phyloP scores from a whole-genome alignment of 2,797 vertebrate species.

The Chaunax sp. region DNA sequence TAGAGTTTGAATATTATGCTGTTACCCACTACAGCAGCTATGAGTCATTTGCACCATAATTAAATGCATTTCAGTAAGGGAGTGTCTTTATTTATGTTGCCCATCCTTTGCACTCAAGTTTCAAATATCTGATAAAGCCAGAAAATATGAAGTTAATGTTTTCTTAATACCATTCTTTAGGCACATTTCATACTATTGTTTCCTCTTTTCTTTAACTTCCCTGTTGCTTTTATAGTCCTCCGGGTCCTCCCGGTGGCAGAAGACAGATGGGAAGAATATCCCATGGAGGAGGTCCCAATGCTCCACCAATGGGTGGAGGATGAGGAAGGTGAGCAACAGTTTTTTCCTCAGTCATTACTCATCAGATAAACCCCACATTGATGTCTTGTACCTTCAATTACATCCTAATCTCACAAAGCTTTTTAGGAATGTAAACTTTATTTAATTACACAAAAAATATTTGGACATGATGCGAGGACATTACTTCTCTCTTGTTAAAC shows the following conservation, averaged over 20 bases:
- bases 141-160: background rate
- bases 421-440: background rate
- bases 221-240: slow-evolving; percentile 85
- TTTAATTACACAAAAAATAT: background rate
- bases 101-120: background rate
- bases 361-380: background rate
- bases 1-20: background rate
- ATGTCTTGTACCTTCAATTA: background rate
- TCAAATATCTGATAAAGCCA: background rate
- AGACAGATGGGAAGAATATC: slow-evolving; percentile 93
- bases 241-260: slow-evolving; percentile 90
- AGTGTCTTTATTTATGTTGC: background rate
- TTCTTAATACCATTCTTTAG: background rate
- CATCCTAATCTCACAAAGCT: background rate
- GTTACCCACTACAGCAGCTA: background rate
- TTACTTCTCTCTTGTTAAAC: background rate
- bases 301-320: slow-evolving; percentile 97
- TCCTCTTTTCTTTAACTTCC: background rate
- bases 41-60: background rate
- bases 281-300: slow-evolving; percentile 87
- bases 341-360: background rate
- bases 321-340: slow-evolving; percentile 91
- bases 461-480: background rate
- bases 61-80: background rate
- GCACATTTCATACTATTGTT: background rate